A percentile compares a stretch with the other conserved stretches of the same genome.
Evolutionary conservation across 1,140 invertebrate species (phyloP).

Genomic region (Aphelenchoides avenae): DNA sequence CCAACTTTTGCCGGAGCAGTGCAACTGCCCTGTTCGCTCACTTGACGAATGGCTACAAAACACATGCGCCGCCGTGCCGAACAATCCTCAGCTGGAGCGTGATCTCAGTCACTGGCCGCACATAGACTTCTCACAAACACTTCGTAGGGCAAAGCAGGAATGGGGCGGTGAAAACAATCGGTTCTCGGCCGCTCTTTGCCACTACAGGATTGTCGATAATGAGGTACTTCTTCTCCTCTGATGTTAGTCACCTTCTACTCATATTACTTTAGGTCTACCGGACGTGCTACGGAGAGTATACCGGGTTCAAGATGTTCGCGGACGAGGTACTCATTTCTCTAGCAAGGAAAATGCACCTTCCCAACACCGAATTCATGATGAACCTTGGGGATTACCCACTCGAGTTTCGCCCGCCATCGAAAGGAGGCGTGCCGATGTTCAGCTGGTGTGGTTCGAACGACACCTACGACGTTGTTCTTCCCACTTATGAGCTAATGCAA

Average conservation of each 20-base stretch:
- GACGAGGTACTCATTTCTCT: constrained; percentile 81
- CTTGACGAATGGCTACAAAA: constrained; percentile 68
- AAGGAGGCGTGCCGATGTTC: constrained; percentile 73
- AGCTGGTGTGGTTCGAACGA: constrained; percentile 89
- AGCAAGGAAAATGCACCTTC: constrained; percentile 74
- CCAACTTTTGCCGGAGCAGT: constrained; percentile 81
- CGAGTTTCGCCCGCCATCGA: constrained; percentile 59
- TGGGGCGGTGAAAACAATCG: constrained; percentile 12
- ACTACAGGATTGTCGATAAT: constrained; percentile 81
- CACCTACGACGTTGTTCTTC: constrained; percentile 81
- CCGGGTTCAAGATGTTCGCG: constrained; percentile 92
- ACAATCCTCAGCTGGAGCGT: constrained; percentile 60
- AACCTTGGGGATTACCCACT: constrained; percentile 95
- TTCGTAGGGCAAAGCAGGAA: constrained; percentile 14
- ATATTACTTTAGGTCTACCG: constrained; percentile 75
- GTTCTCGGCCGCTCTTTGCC: constrained; percentile 71
- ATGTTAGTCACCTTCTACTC: no score
- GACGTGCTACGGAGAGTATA: constrained; percentile 83
- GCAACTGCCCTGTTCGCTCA: constrained; percentile 72
- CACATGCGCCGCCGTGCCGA: constrained; percentile 61
- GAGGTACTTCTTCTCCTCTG: constrained; percentile 62
- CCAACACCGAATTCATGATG: constrained; percentile 82
- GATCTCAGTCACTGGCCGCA: constrained; percentile 65
- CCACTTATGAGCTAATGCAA: constrained; percentile 90
- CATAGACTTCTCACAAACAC: constrained; percentile 19